Percentiles rank a stretch among this genome's conserved stretches.
Conservation (phyloP, 2,888 invertebrate genomes). For the Caenorhabditis sulstoni region DNA sequence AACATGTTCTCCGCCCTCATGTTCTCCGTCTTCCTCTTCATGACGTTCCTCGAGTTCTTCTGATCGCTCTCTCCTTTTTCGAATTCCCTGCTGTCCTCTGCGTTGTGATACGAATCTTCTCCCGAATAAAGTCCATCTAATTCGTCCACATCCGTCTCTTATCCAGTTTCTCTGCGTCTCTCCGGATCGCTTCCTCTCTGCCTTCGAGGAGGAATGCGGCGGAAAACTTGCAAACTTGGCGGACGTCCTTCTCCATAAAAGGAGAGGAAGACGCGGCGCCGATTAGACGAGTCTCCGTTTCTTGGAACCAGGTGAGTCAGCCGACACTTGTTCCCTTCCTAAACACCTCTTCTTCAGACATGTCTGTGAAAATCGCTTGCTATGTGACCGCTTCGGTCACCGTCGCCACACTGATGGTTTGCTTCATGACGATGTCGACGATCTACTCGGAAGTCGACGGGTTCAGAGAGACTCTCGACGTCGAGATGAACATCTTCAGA, state of each 20-base stretch:
- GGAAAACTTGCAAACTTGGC: slow-evolving; percentile 58
- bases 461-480: slow-evolving; percentile 77
- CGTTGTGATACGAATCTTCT: slow-evolving; percentile 19
- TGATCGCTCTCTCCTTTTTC: slow-evolving; percentile 19
- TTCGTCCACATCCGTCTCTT: slow-evolving; percentile 36
- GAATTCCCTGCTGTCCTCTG: slow-evolving; percentile 6
- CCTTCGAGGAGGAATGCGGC: background rate
- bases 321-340: background rate
- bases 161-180: slow-evolving; percentile 50
- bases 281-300: slow-evolving; percentile 54
- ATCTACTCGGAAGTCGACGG: slow-evolving; percentile 78
- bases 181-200: slow-evolving; percentile 22
- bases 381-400: slow-evolving; percentile 78
- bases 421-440: slow-evolving; percentile 74
- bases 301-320: slow-evolving; percentile 38
- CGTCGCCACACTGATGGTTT: slow-evolving; percentile 75
- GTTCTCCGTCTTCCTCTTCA: slow-evolving; percentile 75
- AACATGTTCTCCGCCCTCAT: slow-evolving; percentile 77
- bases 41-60: slow-evolving; percentile 59
- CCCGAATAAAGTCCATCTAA: slow-evolving; percentile 28
- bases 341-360: slow-evolving; percentile 46
- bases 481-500: slow-evolving; percentile 77
- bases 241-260: slow-evolving; percentile 47
- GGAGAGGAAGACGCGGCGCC: slow-evolving; percentile 13
- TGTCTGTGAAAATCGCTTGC: slow-evolving; percentile 79